These are phyloP conservation scores for Belgica antarctica DNA, from an alignment of 2,888 invertebrate species.

Conservation along the genomic window DNA sequence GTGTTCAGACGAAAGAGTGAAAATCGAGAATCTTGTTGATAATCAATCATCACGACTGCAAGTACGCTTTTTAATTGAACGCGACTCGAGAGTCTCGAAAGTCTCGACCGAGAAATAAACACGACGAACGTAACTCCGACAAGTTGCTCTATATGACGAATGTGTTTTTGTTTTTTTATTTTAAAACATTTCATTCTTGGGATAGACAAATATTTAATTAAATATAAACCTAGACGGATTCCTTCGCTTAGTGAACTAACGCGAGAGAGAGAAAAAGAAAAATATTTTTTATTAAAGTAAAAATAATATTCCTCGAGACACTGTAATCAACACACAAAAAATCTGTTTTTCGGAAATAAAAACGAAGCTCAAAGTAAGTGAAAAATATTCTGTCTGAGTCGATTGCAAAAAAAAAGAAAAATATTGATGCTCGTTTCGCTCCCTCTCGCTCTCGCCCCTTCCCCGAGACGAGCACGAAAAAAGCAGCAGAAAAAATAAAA, in stretches of 20 bases:
- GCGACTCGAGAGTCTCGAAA: too few relatives aligned
- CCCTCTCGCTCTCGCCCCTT: neutral
- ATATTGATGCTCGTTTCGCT: constrained; percentile 8
- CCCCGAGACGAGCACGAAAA: too few relatives aligned
- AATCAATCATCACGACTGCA: neutral
- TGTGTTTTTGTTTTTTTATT: neutral
- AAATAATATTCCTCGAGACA: too few relatives aligned
- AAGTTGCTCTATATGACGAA: constrained; percentile 1
- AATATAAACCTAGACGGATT: too few relatives aligned
- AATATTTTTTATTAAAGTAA: neutral
- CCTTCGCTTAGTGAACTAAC: too few relatives aligned
- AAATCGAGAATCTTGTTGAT: neutral
- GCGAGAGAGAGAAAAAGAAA: too few relatives aligned
- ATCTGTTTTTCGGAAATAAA: neutral
- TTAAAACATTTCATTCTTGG: too few relatives aligned
- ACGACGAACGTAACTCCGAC: neutral
- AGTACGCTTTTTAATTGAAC: neutral
- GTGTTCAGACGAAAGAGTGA: too few relatives aligned
- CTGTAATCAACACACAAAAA: neutral
- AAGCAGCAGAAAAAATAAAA: constrained; percentile 4
- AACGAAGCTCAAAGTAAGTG: constrained; percentile 24
- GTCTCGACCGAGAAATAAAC: neutral
- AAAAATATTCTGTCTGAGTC: constrained; percentile 6
- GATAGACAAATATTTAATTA: constrained; percentile 11
- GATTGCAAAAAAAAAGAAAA: constrained; percentile 14